Conservation (phyloP, 1,140 invertebrate species). For the Portunus trituberculatus region DNA sequence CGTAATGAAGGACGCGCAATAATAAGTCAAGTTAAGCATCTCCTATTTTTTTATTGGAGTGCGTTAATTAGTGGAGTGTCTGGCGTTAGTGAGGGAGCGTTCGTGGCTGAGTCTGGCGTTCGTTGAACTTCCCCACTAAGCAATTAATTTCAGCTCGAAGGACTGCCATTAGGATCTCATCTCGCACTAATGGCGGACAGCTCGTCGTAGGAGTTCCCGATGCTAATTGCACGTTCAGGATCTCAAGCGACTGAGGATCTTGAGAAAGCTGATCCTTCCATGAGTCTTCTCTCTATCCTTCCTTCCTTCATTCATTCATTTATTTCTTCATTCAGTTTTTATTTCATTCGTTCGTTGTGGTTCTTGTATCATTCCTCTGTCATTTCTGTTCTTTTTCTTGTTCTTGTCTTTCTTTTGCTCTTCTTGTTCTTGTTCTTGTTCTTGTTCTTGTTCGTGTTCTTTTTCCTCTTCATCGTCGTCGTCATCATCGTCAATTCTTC, state of each 20-base stretch:
- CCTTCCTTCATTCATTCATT: background rate
- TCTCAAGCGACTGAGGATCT: background rate
- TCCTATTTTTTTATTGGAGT: too few relatives aligned
- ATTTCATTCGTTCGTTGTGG: background rate
- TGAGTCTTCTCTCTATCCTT: background rate
- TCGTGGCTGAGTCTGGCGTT: background rate
- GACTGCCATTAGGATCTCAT: background rate
- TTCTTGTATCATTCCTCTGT: background rate
- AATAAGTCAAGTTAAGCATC: too few relatives aligned
- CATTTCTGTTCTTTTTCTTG: background rate
- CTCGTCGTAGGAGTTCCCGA: background rate
- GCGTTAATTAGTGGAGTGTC: background rate
- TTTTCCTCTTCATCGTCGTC: background rate
- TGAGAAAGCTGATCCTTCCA: background rate
- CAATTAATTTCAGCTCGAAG: slow-evolving; percentile 5
- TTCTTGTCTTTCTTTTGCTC: background rate
- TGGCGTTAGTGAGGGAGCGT: background rate
- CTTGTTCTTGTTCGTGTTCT: background rate
- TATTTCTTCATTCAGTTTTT: background rate
- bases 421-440: background rate
- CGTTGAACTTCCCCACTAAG: background rate
- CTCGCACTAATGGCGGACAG: background rate
- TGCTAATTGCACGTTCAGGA: slow-evolving; percentile 2
- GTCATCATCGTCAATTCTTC: background rate
- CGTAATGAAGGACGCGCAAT: too few relatives aligned